Conservation (phyloP, 2,113 vertebrate genomes). For the Myiozetetes cayanensis region DNA sequence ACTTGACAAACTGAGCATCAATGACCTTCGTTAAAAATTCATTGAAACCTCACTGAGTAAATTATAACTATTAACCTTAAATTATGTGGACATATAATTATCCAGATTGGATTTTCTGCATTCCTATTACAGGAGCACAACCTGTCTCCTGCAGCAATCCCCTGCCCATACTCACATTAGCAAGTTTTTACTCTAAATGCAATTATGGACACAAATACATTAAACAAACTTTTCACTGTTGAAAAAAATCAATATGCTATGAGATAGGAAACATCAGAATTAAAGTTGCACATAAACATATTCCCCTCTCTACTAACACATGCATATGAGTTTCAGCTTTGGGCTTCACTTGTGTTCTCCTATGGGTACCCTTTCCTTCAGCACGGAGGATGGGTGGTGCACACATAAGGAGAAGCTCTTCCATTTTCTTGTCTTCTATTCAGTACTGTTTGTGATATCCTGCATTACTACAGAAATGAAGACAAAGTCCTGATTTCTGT, state of each 20-base stretch:
- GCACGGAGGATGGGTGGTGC: neutral
- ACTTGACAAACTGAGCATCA: conserved; percentile 5
- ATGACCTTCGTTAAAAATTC: conserved; percentile 10
- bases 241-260: neutral
- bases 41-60: conserved; percentile 7
- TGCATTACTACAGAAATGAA: neutral
- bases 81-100: conserved; percentile 7
- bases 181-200: neutral
- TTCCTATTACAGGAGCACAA: neutral
- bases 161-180: rapidly evolving
- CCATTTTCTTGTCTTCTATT: neutral
- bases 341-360: neutral
- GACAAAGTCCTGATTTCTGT: neutral
- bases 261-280: neutral
- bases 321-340: neutral
- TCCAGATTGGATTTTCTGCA: neutral
- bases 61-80: conserved; percentile 15
- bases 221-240: neutral
- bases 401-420: neutral
- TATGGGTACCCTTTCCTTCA: rapidly evolving
- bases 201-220: neutral
- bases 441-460: neutral
- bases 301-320: neutral
- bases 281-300: neutral
- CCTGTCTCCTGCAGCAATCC: neutral